Evolutionary conservation across 1,140 invertebrate genomes (phyloP).

Genomic region (Gonioctena quinquepunctata): DNA sequence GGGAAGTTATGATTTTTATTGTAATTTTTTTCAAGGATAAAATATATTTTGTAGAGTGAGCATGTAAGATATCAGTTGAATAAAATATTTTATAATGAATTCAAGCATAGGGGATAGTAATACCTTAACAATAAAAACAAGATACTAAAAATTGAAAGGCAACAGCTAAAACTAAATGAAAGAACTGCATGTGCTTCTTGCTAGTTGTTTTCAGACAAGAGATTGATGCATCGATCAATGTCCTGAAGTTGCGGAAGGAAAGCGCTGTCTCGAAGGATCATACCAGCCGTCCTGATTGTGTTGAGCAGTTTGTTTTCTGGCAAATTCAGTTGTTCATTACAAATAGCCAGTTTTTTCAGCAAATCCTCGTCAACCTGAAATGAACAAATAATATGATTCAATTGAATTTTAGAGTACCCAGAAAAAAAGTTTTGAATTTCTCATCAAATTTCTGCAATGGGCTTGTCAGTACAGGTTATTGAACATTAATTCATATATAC

Average conservation of each 20-base stretch:
- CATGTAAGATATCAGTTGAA: no score
- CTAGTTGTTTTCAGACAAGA: conserved; percentile 75
- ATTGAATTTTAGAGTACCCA: no score
- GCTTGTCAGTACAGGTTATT: no score
- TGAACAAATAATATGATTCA: conserved; percentile 6
- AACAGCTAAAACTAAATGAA: neutral
- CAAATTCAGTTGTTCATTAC: conserved; percentile 73
- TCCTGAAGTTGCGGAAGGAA: conserved; percentile 73
- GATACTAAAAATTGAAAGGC: neutral
- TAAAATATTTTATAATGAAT: no score
- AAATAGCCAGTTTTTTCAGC: conserved; percentile 65
- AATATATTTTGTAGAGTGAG: no score
- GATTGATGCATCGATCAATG: conserved; percentile 74
- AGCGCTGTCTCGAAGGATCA: conserved; percentile 70
- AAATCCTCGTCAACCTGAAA: conserved; percentile 65
- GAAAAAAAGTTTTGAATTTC: no score
- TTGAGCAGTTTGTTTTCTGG: conserved; percentile 64
- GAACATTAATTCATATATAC: no score
- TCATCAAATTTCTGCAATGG: no score
- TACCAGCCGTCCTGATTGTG: conserved; percentile 66
- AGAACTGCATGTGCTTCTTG: neutral
- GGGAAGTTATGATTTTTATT: no score
- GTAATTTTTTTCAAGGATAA: no score
- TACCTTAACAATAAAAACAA: neutral
- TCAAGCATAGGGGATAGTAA: neutral